These are phyloP conservation scores for Eilema depressum DNA, from an alignment of 2,888 invertebrate species.

Conservation along the genomic window DNA sequence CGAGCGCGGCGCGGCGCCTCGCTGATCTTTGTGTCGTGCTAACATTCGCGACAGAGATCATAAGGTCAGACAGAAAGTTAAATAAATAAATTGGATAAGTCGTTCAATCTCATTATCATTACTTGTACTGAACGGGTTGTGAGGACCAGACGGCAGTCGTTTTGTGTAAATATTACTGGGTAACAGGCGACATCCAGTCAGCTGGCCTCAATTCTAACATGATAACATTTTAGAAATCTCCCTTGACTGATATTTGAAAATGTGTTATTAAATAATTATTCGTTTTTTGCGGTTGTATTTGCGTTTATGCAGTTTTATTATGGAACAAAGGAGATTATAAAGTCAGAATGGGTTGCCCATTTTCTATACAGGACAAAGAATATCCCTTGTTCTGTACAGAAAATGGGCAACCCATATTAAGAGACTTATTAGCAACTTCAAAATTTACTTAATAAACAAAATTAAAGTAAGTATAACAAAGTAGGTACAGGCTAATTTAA, in stretches of 20 bases:
- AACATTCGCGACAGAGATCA: slow-evolving; percentile 4
- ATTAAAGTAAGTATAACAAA: too few relatives aligned
- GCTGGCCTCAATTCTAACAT: slow-evolving; percentile 58
- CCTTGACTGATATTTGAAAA: slow-evolving; percentile 8
- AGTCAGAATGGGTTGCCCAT: too few relatives aligned
- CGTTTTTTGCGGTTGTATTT: neutral
- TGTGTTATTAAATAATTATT: slow-evolving; percentile 1
- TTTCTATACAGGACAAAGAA: too few relatives aligned
- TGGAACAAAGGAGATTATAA: too few relatives aligned
- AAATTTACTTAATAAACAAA: too few relatives aligned
- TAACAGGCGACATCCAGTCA: slow-evolving; percentile 14
- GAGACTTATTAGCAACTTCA: too few relatives aligned
- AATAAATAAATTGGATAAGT: slow-evolving; percentile 17
- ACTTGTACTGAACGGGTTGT: slow-evolving; percentile 49
- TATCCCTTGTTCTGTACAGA: too few relatives aligned
- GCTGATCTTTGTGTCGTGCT: slow-evolving; percentile 2
- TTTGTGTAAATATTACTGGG: slow-evolving; percentile 8
- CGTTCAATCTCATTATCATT: slow-evolving; percentile 11
- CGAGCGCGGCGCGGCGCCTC: neutral
- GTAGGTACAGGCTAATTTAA: too few relatives aligned
- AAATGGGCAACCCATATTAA: too few relatives aligned
- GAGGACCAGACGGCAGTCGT: slow-evolving; percentile 37
- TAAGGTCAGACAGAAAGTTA: slow-evolving; percentile 19
- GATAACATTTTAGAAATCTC: slow-evolving; percentile 23
- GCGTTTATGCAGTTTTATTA: neutral